Base-by-base conservation (phyloP, 2,113 vertebrate genomes). In the Acrocephalus kingi region DNA sequence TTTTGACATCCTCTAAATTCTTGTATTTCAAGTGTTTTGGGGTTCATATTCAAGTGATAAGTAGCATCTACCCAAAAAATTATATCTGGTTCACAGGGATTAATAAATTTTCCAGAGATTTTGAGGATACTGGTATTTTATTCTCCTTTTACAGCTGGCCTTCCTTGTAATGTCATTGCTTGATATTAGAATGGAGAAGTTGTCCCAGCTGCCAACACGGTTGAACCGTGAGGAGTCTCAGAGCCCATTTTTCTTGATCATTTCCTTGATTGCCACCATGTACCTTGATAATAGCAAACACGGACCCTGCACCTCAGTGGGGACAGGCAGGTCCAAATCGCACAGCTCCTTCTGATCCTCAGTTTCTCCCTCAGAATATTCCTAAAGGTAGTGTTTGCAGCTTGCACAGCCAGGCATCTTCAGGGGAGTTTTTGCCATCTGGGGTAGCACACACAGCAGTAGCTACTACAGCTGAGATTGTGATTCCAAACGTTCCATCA, bases 261-360 rank as follows among this genome's bases (percentile, higher is more conserved):
- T 54, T 75, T n/a, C n/a, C 28, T 85, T 62, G 31, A 35, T 58
- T 30, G 31, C 31, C 41, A 43, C 15, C 12, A 8, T 14, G 51
- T n/a, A 27, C 48, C 68, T 66, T 14, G 7, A 18, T 37, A 58
- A 41, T 2, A 52, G 51, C 16, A 35, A 64, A 23, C 74, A 62
- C 4, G 0, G 25, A 18, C 55, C 48, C 37, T 45, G 46, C 0
- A 0, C 64, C 66, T 49, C 43, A 14, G 83, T 2, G 1, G 66
- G 69, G 62, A 58, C 17, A 31, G 59, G 80, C 49, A 76, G 52
- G 23, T 37, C 56, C 22, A 8, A 41, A 51, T 15, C n/a, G 13
- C 77, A 27, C 18, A 45, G 64, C 46, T 89, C 58, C n/a, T 49
- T 21, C 64, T 21, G 58, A 20, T 59, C 45, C 37, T 43, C 33